phyloP scores from a whole-genome alignment of 1,140 invertebrate genomes.

The Aphelenchoides avenae region DNA sequence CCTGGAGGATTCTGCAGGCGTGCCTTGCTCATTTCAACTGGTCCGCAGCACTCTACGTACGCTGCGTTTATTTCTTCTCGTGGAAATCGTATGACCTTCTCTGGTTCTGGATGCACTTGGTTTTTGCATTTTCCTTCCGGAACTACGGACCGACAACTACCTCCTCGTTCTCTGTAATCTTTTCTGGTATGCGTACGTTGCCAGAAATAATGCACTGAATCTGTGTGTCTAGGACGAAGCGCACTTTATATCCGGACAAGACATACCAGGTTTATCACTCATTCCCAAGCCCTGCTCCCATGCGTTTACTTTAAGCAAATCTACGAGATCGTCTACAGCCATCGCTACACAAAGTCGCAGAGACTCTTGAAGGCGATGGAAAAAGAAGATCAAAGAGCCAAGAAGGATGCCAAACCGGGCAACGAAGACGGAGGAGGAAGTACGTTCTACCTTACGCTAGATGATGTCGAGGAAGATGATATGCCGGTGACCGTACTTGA shows the following conservation, averaged over 20 bases:
- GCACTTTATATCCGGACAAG: slow-evolving; percentile 18
- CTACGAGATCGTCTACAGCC: slow-evolving; percentile 27
- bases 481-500: slow-evolving; percentile 24
- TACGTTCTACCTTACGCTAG: no score
- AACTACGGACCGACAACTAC: slow-evolving; percentile 33
- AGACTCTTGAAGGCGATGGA: slow-evolving; percentile 17
- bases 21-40: slow-evolving; percentile 38
- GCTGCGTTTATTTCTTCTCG: slow-evolving; percentile 36
- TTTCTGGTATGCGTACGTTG: no score
- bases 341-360: slow-evolving; percentile 23
- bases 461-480: neutral
- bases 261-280: slow-evolving; percentile 25
- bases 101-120: slow-evolving; percentile 40
- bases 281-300: neutral
- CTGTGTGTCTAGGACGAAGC: slow-evolving; percentile 22
- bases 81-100: slow-evolving; percentile 40
- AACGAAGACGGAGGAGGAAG: no score
- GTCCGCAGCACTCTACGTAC: slow-evolving; percentile 35
- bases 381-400: slow-evolving; percentile 9
- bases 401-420: slow-evolving; percentile 9
- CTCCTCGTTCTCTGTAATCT: slow-evolving; percentile 26
- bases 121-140: slow-evolving; percentile 33
- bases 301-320: slow-evolving; percentile 24
- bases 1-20: slow-evolving; percentile 24
- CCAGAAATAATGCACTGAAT: no score